These are phyloP conservation scores for Apteryx owenii DNA, from an alignment of 2,113 vertebrate genomes.

Conservation along the genomic window DNA sequence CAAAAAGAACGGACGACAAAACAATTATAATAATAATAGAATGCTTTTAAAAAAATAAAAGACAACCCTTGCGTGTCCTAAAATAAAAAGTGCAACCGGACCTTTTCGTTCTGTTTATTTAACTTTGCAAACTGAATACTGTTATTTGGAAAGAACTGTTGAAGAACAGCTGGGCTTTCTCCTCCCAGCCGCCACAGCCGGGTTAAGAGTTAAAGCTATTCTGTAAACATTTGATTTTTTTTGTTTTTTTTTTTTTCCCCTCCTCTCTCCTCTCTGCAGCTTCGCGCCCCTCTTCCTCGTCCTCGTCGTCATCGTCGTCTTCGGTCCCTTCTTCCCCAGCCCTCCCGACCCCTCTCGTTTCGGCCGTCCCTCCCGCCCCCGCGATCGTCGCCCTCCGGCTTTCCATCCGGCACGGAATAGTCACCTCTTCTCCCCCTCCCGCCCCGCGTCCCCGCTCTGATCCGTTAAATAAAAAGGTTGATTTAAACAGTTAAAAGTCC, in stretches of 20 bases:
- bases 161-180: conserved; percentile 33
- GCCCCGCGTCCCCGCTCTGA: not conserved
- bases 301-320: not conserved
- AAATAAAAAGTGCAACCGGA: conserved; percentile 78
- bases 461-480: conserved; percentile 53
- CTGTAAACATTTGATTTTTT: conserved; percentile 66
- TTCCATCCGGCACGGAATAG: not conserved
- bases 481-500: conserved; percentile 19
- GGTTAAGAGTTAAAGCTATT: conserved; percentile 76
- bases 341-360: not conserved
- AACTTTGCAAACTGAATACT: conserved; percentile 76
- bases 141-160: conserved; percentile 47
- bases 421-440: not conserved
- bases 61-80: conserved; percentile 52
- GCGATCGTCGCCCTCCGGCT: not conserved
- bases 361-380: not conserved
- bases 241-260: too few relatives aligned
- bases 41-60: conserved; percentile 57
- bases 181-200: conserved; percentile 12
- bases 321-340: not conserved
- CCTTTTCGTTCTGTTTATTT: conserved; percentile 71
- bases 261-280: not conserved
- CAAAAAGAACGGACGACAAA: not conserved
- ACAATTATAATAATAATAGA: conserved; percentile 48
- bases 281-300: not conserved